A percentile compares a stretch with the other conserved stretches of the same genome.
Evolutionary conservation across 1,140 invertebrate genomes (phyloP).

Genomic region (Acromyrmex heyeri): DNA sequence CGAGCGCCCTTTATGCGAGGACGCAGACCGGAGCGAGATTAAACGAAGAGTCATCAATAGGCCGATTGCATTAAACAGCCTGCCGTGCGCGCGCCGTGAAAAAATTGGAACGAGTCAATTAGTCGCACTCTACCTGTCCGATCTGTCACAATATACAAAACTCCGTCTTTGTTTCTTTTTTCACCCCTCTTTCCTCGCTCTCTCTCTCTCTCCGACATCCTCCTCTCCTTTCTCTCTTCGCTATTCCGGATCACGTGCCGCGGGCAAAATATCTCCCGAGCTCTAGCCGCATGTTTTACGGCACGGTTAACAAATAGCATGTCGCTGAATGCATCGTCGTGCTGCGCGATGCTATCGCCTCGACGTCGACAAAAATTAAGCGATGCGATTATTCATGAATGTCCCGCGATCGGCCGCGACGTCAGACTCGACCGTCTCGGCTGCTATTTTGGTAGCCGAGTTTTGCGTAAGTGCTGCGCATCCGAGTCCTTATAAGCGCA

Average conservation of each 20-base stretch:
- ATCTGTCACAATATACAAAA: slow-evolving; percentile 65
- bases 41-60: slow-evolving; percentile 81
- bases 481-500: slow-evolving; percentile 31
- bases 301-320: slow-evolving; percentile 64
- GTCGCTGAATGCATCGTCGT: slow-evolving; percentile 45
- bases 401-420: slow-evolving; percentile 25
- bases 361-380: slow-evolving; percentile 56
- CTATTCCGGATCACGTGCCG: slow-evolving; percentile 43
- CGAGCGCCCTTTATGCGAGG: slow-evolving; percentile 82
- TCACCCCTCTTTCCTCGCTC: neutral
- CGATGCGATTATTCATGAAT: slow-evolving; percentile 49
- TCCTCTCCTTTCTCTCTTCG: neutral
- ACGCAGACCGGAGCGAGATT: slow-evolving; percentile 79
- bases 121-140: slow-evolving; percentile 38
- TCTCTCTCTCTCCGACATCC: neutral
- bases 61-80: slow-evolving; percentile 59
- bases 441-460: slow-evolving; percentile 56
- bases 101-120: slow-evolving; percentile 69
- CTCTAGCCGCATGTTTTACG: slow-evolving; percentile 49
- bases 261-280: slow-evolving; percentile 33
- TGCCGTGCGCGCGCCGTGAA: slow-evolving; percentile 17
- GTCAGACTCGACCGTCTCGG: slow-evolving; percentile 3
- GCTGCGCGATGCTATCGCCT: slow-evolving; percentile 46
- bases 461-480: slow-evolving; percentile 39
- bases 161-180: slow-evolving; percentile 6